Conservation (phyloP, 2,888 invertebrate species). For the Exephanes ischioxanthus region DNA sequence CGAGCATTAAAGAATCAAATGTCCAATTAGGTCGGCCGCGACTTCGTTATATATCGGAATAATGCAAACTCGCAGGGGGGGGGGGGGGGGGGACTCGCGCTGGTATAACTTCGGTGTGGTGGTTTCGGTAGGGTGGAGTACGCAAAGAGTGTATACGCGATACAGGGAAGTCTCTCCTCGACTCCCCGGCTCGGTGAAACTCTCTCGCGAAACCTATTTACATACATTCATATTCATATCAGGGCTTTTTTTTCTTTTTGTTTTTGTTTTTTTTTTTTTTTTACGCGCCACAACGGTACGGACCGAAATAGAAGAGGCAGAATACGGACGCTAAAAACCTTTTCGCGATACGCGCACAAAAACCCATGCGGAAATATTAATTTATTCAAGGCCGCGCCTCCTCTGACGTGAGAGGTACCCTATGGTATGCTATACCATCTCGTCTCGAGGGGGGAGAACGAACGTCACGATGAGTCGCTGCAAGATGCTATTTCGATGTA, state of each 20-base stretch:
- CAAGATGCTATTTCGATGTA: constrained; percentile 22
- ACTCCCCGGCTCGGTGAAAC: constrained; percentile 54
- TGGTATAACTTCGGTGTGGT: constrained; percentile 24
- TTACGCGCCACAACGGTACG: constrained; percentile 64
- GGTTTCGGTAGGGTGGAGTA: constrained; percentile 36
- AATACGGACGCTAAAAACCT: constrained; percentile 53
- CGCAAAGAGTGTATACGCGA: constrained; percentile 38
- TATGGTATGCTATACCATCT: constrained; percentile 43
- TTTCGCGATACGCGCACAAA: constrained; percentile 57
- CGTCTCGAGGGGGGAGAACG: constrained; percentile 23
- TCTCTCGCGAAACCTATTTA: constrained; percentile 61
- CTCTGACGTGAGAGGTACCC: constrained; percentile 54
- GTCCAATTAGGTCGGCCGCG: constrained; percentile 70
- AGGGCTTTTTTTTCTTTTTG: constrained; percentile 39
- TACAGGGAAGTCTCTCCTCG: constrained; percentile 46
- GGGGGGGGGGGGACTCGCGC: not conserved
- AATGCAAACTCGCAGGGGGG: constrained; percentile 58
- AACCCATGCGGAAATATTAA: constrained; percentile 66
- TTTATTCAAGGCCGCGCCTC: constrained; percentile 67
- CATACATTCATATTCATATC: constrained; percentile 70
- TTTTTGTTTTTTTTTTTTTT: constrained; percentile 41
- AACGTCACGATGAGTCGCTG: constrained; percentile 51
- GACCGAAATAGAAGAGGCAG: constrained; percentile 64
- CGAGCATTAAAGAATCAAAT: constrained; percentile 71
- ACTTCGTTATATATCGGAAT: constrained; percentile 67